Percentiles rank a stretch among this genome's conserved stretches.
Conservation (phyloP, 1,140 invertebrate genomes). For the Zaprionus tsacasi region DNA sequence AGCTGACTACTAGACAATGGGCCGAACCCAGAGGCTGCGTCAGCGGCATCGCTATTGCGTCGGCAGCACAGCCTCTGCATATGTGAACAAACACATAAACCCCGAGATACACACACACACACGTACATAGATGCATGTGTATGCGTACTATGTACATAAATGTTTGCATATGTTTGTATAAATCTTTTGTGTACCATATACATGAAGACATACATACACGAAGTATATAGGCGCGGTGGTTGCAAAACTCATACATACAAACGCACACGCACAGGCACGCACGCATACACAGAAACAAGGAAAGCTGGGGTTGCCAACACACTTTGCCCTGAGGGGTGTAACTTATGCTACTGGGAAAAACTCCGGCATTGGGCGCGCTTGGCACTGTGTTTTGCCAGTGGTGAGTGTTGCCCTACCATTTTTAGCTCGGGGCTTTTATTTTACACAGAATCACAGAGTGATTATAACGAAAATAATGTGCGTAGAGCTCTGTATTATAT, state of each 20-base stretch:
- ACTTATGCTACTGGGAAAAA: constrained; percentile 82
- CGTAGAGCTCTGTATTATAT: constrained; percentile 11
- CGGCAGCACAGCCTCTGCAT: constrained; percentile 66
- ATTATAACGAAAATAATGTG: constrained; percentile 48
- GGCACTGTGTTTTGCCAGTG: constrained; percentile 64
- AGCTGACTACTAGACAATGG: constrained; percentile 80
- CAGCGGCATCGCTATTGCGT: constrained; percentile 60
- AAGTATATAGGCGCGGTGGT: constrained; percentile 47
- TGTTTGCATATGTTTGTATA: constrained; percentile 26
- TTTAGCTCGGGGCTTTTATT: constrained; percentile 59
- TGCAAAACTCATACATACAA: constrained; percentile 20
- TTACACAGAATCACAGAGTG: constrained; percentile 56
- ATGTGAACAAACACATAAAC: constrained; percentile 45
- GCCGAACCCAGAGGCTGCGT: constrained; percentile 77
- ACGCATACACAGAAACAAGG: constrained; percentile 34
- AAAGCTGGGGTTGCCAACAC: constrained; percentile 72
- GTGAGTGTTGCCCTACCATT: constrained; percentile 62
- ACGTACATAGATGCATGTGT: constrained; percentile 4
- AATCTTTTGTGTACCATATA: constrained; percentile 24
- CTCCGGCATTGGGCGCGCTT: constrained; percentile 71
- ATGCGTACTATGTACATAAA: constrained; percentile 12
- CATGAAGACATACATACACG: constrained; percentile 8
- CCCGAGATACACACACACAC: constrained; percentile 14
- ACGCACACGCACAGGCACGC: constrained; percentile 25
- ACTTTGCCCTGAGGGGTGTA: constrained; percentile 75